Conservation (phyloP, 2,113 vertebrate genomes). For the Carlito syrichta region DNA sequence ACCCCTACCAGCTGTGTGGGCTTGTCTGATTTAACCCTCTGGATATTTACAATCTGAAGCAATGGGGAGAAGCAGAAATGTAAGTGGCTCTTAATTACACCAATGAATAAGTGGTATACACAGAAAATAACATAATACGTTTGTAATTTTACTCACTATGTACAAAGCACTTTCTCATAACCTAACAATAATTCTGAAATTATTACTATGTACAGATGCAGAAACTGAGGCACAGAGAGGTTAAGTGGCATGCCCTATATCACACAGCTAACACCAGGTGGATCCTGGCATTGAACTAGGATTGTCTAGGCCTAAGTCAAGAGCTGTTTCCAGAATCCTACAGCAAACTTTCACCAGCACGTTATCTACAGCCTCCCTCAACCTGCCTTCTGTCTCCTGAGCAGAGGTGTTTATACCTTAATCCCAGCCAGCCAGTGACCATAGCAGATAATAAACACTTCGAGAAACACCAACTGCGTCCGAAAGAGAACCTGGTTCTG, state of each 20-base stretch:
- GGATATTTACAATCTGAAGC: neutral
- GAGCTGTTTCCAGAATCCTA: neutral
- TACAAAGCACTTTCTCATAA: neutral
- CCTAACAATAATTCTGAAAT: neutral
- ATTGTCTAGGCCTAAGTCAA: neutral
- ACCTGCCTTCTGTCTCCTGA: neutral
- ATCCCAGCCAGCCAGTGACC: accelerated
- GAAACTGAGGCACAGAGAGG: neutral
- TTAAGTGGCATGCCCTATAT: no score
- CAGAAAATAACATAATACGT: neutral
- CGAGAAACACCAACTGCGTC: neutral
- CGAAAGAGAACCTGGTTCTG: neutral
- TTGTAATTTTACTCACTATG: neutral
- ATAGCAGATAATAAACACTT: neutral
- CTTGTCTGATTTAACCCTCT: neutral
- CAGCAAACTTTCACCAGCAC: neutral
- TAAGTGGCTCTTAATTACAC: neutral
- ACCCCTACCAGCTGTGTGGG: neutral
- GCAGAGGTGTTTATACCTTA: neutral
- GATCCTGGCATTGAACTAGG: neutral
- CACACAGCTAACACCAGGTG: no score
- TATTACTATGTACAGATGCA: neutral
- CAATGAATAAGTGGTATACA: neutral
- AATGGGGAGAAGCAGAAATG: neutral
- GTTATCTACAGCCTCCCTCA: neutral